phyloP scores from a whole-genome alignment of 2,888 invertebrate species.

The Mythimna pallens region DNA sequence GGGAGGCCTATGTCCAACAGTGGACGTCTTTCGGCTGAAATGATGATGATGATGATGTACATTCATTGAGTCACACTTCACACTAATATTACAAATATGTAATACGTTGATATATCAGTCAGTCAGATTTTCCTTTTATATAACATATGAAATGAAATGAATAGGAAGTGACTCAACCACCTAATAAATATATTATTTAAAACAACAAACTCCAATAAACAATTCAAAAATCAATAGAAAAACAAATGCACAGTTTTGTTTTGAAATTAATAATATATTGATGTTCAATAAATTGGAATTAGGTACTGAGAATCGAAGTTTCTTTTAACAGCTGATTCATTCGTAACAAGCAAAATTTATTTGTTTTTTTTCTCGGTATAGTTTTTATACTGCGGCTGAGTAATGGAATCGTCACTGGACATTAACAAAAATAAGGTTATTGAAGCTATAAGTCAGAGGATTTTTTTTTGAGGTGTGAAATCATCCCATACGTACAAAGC shows the following conservation, averaged over 20 bases:
- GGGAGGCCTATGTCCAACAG: too few relatives aligned
- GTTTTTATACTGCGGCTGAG: not conserved
- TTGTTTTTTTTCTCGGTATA: conserved; percentile 15
- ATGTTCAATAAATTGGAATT: conserved; percentile 32
- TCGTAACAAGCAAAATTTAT: not conserved
- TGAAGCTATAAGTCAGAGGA: too few relatives aligned
- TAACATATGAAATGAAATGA: too few relatives aligned
- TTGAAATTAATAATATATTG: conserved; percentile 16
- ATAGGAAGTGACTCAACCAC: not conserved
- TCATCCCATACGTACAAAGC: too few relatives aligned
- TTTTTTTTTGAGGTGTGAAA: too few relatives aligned
- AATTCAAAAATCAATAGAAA: not conserved
- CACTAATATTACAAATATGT: too few relatives aligned
- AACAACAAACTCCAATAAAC: conserved; percentile 18
- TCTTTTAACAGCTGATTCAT: conserved; percentile 25
- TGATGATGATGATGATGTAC: too few relatives aligned
- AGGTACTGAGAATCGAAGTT: conserved; percentile 21
- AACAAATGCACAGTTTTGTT: conserved; percentile 30
- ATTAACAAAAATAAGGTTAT: conserved; percentile 3
- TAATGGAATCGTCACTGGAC: not conserved
- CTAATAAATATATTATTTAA: conserved; percentile 4
- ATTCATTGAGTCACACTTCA: too few relatives aligned
- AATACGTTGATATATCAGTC: too few relatives aligned
- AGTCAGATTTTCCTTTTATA: too few relatives aligned
- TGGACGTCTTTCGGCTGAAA: too few relatives aligned